Evolutionary conservation across 2,113 vertebrate genomes (phyloP), one percentile per base, ranked within the genome.

Genomic region (Micromys minutus): DNA sequence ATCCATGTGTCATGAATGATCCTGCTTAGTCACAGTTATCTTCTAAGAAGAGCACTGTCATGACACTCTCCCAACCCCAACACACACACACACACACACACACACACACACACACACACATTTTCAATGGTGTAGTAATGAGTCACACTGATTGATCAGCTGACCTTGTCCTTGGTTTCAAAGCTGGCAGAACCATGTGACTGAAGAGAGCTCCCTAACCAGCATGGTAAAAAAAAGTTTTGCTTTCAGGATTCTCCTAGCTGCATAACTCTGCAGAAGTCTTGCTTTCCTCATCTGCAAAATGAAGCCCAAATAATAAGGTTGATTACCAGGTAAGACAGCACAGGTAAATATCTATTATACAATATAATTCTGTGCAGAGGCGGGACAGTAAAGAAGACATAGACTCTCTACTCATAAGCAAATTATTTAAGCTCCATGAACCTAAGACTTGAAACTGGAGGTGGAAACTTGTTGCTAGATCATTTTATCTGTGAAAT

Each of bases 341-440:
- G 50, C n/a, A 1, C 19, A 24, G 22, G 16, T 47, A 17, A 26
- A 42, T 67, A 50, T 57, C 11, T 29, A 63, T 67, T 13, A 71
- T 26, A 16, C 71, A 86, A 59, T 34, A 31, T 34, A 79, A 57
- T 59, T 89, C 71, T 79, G 61, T 90, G 55, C 71, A 74, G 76
- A 94, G 21, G 1, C 42, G 4, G 45, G 34, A 45, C 29, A 61
- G 36, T 65, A 74, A 85, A 6, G 7, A 89, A 71, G 36, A 89
- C 31, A 16, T 65, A 52, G 24, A 8, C 69, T 92, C 17, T 86
- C n/a, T 89, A 6, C 45, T 34, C 21, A n/a, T 21, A 72, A 36
- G 26, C 50, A 91, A 93, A 93, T 87, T 93, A 77, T 77, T 87
- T 76, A 91, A 94, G 16, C 19, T 87, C 34, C 21, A 15, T 31